A percentile compares a stretch with the other conserved stretches of the same genome.
phyloP scores from a whole-genome alignment of 2,888 invertebrate species.

The Seira musarum region DNA sequence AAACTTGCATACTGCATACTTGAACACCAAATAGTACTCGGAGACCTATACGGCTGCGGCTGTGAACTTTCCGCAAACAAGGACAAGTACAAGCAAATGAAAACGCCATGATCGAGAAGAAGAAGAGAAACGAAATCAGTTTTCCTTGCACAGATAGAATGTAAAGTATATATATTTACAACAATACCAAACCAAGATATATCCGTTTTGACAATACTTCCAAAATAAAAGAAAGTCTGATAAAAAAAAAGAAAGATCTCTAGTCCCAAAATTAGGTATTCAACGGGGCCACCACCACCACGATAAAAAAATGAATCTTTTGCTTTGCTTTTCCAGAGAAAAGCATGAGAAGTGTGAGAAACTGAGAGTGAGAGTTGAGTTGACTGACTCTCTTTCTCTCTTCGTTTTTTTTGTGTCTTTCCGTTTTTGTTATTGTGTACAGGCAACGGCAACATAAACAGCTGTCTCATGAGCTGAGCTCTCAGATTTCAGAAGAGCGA shows the following conservation, averaged over 20 bases:
- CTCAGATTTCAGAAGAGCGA: neutral
- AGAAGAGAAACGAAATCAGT: too few species aligned
- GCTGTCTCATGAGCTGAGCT: constrained; percentile 21
- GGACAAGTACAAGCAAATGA: too few species aligned
- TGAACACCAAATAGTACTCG: too few species aligned
- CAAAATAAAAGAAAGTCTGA: neutral
- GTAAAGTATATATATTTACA: too few species aligned
- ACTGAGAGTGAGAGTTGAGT: neutral
- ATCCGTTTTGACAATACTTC: too few species aligned
- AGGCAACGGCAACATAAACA: neutral
- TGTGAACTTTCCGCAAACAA: too few species aligned
- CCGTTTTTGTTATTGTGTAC: neutral
- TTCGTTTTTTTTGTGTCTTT: neutral
- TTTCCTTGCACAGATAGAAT: too few species aligned
- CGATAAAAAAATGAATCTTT: constrained; percentile 40
- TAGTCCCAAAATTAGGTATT: constrained; percentile 26
- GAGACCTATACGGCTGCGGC: too few species aligned
- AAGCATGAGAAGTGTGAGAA: neutral
- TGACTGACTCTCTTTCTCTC: neutral
- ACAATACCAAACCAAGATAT: too few species aligned
- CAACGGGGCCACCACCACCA: constrained; percentile 20
- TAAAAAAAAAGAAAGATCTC: neutral
- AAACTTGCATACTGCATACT: too few species aligned
- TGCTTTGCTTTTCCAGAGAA: neutral
- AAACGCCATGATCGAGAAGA: too few species aligned